Evolutionary conservation across 2,113 vertebrate genomes (phyloP).

Genomic region (Psittacula cyanocephala): DNA sequence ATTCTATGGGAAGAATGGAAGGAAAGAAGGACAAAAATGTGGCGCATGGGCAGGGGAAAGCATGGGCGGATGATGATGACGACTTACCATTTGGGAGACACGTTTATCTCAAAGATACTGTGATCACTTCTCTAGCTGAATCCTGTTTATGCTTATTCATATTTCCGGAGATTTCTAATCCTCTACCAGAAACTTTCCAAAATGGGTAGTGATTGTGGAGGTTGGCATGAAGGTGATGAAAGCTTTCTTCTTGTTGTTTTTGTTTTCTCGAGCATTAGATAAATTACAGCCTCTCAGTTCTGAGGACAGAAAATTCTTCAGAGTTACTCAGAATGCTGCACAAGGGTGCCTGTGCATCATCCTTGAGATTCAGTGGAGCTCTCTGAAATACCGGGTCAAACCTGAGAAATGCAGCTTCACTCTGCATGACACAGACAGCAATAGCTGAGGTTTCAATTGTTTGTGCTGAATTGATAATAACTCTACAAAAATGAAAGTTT

Average conservation of each 20-base stretch:
- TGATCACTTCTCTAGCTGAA: not conserved
- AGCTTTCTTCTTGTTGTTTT: not conserved
- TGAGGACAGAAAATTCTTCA: not conserved
- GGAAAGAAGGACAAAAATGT: not conserved
- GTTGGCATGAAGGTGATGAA: not conserved
- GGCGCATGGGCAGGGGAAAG: not conserved
- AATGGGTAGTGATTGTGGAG: not conserved
- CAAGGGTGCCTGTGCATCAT: not conserved
- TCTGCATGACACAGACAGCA: not conserved
- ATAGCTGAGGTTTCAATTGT: not conserved
- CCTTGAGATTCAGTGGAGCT: not conserved
- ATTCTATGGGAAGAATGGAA: not conserved
- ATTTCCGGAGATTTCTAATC: not conserved
- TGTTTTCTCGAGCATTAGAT: not conserved
- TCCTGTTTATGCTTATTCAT: not conserved
- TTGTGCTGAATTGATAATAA: not conserved
- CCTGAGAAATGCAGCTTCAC: not conserved
- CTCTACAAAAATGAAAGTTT: not conserved
- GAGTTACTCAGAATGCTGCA: not conserved
- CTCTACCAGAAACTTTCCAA: not conserved
- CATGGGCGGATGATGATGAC: not conserved
- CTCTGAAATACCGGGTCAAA: not conserved
- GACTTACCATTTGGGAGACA: not conserved
- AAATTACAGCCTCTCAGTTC: not conserved
- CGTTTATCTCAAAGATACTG: rapidly evolving